Evolutionary conservation across 2,797 vertebrate species (phyloP).

Genomic region (Phataginus tetradactyla): DNA sequence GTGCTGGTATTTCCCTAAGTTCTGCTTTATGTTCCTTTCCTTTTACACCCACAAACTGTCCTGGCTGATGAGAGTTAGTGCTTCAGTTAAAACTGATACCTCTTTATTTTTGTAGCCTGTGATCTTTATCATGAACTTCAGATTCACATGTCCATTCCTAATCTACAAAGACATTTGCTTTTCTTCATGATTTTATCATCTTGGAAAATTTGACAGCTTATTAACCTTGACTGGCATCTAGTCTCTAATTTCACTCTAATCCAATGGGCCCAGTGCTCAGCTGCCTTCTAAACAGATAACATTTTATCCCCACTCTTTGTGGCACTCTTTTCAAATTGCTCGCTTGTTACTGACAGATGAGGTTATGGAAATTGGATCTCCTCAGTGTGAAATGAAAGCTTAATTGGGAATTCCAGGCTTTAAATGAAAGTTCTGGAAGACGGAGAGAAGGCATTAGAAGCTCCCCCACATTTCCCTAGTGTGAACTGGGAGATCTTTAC

Average conservation of each 20-base stretch:
- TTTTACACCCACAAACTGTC: background rate
- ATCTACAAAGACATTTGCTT: background rate
- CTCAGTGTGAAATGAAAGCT: background rate
- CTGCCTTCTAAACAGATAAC: background rate
- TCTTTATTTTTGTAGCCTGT: background rate
- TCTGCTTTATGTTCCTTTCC: background rate
- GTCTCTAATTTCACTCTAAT: background rate
- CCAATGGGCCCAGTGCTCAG: background rate
- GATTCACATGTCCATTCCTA: background rate
- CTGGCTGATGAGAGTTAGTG: background rate
- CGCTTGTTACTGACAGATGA: background rate
- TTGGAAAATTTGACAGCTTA: background rate
- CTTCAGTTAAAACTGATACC: background rate
- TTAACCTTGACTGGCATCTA: background rate
- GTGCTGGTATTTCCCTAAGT: background rate
- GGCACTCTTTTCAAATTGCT: background rate
- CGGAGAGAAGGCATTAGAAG: background rate
- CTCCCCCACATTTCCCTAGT: background rate
- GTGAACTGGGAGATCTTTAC: background rate
- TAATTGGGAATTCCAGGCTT: background rate
- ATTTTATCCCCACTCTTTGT: background rate
- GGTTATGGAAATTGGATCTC: background rate
- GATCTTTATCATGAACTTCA: background rate
- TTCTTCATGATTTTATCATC: background rate
- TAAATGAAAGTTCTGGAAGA: background rate